These are phyloP conservation scores for Psittacula echo DNA, from an alignment of 2,797 vertebrate species.

Conservation along the genomic window DNA sequence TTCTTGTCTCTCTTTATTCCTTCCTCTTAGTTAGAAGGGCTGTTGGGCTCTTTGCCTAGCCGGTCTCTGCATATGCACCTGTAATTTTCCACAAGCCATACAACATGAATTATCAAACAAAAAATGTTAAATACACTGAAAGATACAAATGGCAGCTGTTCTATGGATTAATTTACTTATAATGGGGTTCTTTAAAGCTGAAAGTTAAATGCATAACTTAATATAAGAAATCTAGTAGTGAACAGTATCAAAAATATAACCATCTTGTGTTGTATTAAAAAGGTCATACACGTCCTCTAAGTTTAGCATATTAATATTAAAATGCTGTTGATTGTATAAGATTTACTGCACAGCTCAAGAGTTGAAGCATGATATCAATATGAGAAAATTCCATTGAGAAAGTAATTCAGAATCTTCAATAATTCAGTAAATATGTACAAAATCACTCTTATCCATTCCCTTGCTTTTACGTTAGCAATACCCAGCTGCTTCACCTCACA, in stretches of 20 bases:
- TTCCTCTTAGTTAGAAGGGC: not conserved
- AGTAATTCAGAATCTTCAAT: not conserved
- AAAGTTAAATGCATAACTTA: not conserved
- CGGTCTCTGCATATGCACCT: not conserved
- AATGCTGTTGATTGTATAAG: not conserved
- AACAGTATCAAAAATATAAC: not conserved
- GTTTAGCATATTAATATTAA: not conserved
- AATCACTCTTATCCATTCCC: not conserved
- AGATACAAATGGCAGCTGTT: not conserved
- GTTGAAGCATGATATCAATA: not conserved
- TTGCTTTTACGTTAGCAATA: not conserved
- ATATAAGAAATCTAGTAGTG: not conserved
- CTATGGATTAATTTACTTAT: not conserved
- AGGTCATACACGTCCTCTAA: not conserved
- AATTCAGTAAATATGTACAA: not conserved
- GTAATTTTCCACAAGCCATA: not conserved
- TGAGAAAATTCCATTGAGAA: not conserved
- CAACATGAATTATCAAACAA: not conserved
- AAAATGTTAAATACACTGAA: not conserved
- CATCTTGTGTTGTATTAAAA: not conserved
- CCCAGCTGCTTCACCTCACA: not conserved
- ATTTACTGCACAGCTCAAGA: not conserved
- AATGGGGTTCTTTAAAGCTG: not conserved
- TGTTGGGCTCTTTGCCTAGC: not conserved
- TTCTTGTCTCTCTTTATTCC: not conserved